Conservation (phyloP, 1,140 invertebrate species). For the Sinonovacula constricta region DNA sequence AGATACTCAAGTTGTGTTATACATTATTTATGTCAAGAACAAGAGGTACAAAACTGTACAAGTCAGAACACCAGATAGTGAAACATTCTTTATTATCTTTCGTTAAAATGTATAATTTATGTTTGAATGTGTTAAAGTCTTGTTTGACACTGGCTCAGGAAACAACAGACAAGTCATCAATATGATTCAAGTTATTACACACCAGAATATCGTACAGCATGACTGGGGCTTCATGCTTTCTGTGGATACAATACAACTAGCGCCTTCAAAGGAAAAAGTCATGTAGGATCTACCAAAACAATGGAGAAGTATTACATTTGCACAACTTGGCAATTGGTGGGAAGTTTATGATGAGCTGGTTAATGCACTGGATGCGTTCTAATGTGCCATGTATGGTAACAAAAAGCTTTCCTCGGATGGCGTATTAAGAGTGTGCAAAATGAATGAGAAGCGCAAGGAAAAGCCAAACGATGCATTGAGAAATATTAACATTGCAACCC, state of each 20-base stretch:
- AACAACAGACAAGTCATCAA: conserved; percentile 40
- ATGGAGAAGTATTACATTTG: background rate
- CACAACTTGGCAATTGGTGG: background rate
- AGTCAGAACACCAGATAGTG: conserved; percentile 44
- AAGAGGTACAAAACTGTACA: conserved; percentile 13
- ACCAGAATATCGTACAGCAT: background rate
- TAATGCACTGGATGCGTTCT: background rate
- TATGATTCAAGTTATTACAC: background rate
- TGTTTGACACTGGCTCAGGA: conserved; percentile 52
- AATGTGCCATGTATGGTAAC: conserved; percentile 14
- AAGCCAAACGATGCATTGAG: background rate
- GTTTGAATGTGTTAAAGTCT: conserved; percentile 19
- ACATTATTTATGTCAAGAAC: conserved; percentile 15
- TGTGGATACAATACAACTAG: background rate
- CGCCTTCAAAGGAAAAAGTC: conserved; percentile 9
- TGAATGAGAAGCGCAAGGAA: conserved; percentile 8
- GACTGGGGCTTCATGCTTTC: background rate
- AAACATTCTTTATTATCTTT: conserved; percentile 55
- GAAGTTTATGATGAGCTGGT: background rate
- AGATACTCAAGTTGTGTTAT: conserved; percentile 47
- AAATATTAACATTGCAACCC: background rate
- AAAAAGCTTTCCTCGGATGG: background rate
- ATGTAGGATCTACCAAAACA: conserved; percentile 1
- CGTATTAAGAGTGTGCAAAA: conserved; percentile 5
- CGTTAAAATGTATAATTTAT: conserved; percentile 31